Conservation (phyloP, 2,797 vertebrate genomes). For the Aulostomus chinensis region DNA sequence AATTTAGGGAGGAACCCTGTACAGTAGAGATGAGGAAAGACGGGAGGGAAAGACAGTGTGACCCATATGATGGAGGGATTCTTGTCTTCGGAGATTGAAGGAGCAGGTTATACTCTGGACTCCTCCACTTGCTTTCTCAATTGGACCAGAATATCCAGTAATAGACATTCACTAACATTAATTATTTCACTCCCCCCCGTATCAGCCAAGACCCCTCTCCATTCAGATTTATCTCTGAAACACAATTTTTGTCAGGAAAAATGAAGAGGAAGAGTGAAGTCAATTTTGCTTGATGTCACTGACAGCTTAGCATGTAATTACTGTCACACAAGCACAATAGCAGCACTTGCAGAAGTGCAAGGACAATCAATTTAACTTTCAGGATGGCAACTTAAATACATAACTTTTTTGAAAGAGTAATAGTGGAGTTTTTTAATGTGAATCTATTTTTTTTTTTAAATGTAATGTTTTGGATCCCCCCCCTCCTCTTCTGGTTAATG, state of each 20-base stretch:
- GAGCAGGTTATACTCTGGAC: slow-evolving; percentile 63
- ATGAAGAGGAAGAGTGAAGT: slow-evolving; percentile 59
- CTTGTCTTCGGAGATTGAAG: slow-evolving; percentile 31
- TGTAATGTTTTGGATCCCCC: slow-evolving; percentile 34
- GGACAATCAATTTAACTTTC: slow-evolving; percentile 67
- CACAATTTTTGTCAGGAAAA: slow-evolving; percentile 47
- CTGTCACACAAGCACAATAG: slow-evolving; percentile 68
- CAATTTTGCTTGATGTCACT: slow-evolving; percentile 71
- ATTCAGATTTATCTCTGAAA: slow-evolving; percentile 57
- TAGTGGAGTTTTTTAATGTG: slow-evolving; percentile 45
- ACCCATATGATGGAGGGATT: slow-evolving; percentile 7
- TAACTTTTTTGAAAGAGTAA: slow-evolving; percentile 57
- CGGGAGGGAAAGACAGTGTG: slow-evolving; percentile 18
- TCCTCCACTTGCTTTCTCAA: slow-evolving; percentile 57
- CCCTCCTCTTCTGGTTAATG: slow-evolving; percentile 3
- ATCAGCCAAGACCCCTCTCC: slow-evolving; percentile 54
- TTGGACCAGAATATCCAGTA: slow-evolving; percentile 65
- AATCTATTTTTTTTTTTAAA: slow-evolving; percentile 26
- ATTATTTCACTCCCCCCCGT: slow-evolving; percentile 57
- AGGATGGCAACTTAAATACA: slow-evolving; percentile 63
- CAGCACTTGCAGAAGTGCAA: slow-evolving; percentile 62
- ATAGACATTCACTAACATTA: slow-evolving; percentile 68
- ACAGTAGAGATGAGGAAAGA: slow-evolving; percentile 26
- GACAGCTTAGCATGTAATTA: slow-evolving; percentile 74
- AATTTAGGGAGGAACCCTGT: slow-evolving; percentile 44